These are phyloP conservation scores for Rhynchonema sp. DNA, from an alignment of 2,888 invertebrate species.

Conservation along the genomic window DNA sequence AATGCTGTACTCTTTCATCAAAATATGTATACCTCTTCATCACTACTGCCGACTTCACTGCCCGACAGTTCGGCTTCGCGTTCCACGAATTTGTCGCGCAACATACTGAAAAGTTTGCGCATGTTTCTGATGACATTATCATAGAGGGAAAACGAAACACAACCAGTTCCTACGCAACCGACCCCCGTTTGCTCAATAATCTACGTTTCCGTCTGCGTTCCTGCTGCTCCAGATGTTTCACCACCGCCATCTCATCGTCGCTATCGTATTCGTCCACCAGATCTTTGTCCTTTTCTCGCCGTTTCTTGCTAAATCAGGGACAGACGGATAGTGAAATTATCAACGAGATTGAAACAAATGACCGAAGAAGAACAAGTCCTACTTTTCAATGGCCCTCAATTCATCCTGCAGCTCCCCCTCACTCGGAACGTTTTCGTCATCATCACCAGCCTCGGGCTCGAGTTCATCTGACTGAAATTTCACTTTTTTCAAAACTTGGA, in stretches of 20 bases:
- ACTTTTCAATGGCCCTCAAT: background rate
- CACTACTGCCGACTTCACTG: conserved; percentile 68
- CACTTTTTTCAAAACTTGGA: background rate
- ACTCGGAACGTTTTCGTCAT: background rate
- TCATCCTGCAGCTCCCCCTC: background rate
- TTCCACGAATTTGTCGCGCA: conserved; percentile 51
- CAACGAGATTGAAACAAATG: no score
- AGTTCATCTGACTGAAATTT: background rate
- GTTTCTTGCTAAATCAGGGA: background rate
- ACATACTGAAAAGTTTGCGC: conserved; percentile 19
- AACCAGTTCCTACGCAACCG: background rate
- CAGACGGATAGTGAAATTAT: no score
- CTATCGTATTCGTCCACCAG: background rate
- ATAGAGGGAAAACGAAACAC: background rate
- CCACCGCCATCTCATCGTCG: background rate
- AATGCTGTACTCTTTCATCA: background rate
- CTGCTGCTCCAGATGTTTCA: background rate
- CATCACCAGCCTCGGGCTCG: background rate
- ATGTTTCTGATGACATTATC: no score
- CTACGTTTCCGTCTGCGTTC: background rate
- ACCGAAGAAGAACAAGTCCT: background rate
- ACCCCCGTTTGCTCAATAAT: background rate
- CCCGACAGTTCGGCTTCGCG: conserved; percentile 77
- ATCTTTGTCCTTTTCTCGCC: background rate
- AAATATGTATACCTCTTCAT: conserved; percentile 36